Evolutionary conservation across 2,113 vertebrate genomes (phyloP).

Genomic region (Callocephalon fimbriatum): DNA sequence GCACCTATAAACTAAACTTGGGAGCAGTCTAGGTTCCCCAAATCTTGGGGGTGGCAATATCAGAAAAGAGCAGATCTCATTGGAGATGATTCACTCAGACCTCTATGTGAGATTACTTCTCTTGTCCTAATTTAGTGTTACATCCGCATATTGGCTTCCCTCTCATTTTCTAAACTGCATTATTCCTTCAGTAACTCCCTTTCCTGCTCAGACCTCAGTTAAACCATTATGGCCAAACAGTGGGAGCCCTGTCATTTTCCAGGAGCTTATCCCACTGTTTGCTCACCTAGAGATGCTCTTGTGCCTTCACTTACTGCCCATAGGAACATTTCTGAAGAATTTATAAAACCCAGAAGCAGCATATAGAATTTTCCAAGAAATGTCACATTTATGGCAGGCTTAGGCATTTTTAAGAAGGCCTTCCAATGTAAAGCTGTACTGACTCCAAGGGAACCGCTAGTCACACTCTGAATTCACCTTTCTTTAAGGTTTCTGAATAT

Average conservation of each 20-base stretch:
- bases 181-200: not conserved
- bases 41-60: not conserved
- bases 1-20: not conserved
- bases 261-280: not conserved
- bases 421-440: not conserved
- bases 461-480: not conserved
- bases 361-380: not conserved
- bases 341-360: not conserved
- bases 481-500: not conserved
- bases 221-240: not conserved
- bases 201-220: not conserved
- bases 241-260: not conserved
- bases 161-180: not conserved
- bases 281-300: not conserved
- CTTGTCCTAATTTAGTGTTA: not conserved
- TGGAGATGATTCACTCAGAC: not conserved
- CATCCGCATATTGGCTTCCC: not conserved
- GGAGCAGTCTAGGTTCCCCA: not conserved
- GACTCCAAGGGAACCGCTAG: not conserved
- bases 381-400: not conserved
- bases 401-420: not conserved
- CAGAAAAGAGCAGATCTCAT: not conserved
- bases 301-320: not conserved
- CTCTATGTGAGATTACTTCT: not conserved
- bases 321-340: not conserved